These are phyloP conservation scores for Sipunculus nudus DNA, from an alignment of 2,888 invertebrate species.

Conservation along the genomic window DNA sequence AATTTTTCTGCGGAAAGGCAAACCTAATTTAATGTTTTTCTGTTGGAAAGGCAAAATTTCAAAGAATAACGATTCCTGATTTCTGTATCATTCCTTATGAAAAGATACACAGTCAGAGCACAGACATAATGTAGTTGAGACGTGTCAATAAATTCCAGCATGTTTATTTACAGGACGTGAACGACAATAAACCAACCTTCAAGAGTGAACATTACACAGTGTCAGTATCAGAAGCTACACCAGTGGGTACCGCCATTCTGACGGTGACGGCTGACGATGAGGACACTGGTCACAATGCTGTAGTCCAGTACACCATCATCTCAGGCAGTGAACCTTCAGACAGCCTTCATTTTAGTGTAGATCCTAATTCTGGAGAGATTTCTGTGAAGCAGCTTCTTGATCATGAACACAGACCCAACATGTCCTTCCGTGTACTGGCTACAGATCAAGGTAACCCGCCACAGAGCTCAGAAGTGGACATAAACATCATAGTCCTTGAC, in stretches of 20 bases:
- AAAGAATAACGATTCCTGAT: too few relatives aligned
- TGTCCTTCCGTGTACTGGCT: slow-evolving; percentile 83
- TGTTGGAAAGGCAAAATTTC: too few relatives aligned
- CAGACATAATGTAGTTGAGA: too few relatives aligned
- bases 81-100: too few relatives aligned
- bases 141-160: too few relatives aligned
- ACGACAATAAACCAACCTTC: slow-evolving; percentile 64
- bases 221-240: slow-evolving; percentile 61
- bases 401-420: slow-evolving; percentile 68
- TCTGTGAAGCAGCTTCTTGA: slow-evolving; percentile 71
- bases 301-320: slow-evolving; percentile 76
- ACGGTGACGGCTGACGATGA: slow-evolving; percentile 59
- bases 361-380: slow-evolving; percentile 79
- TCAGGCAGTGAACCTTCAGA: slow-evolving; percentile 59
- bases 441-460: slow-evolving; percentile 86
- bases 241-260: slow-evolving; percentile 59
- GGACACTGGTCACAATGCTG: slow-evolving; percentile 63
- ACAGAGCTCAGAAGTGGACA: slow-evolving; percentile 81
- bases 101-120: too few relatives aligned
- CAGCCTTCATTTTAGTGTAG: slow-evolving; percentile 80
- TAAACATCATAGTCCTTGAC: slow-evolving; percentile 85
- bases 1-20: too few relatives aligned
- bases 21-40: too few relatives aligned
- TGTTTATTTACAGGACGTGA: slow-evolving; percentile 70
- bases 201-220: slow-evolving; percentile 48